These are phyloP conservation scores for Tachypleus tridentatus DNA, from an alignment of 1,140 invertebrate genomes.

Conservation along the genomic window DNA sequence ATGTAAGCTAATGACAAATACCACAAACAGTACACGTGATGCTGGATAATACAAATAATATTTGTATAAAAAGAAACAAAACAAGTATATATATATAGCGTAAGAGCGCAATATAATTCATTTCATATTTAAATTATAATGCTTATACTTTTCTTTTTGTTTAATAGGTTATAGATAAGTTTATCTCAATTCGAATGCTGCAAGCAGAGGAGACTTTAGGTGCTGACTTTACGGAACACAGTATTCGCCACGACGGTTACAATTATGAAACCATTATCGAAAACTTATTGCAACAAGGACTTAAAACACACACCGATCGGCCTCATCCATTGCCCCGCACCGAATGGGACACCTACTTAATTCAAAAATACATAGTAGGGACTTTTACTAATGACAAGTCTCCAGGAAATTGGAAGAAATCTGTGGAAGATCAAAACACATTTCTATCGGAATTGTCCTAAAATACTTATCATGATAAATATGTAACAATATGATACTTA, in stretches of 20 bases:
- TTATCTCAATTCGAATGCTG: constrained; percentile 69
- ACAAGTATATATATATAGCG: no score
- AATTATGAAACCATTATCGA: constrained; percentile 17
- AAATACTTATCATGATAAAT: no score
- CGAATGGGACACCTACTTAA: constrained; percentile 13
- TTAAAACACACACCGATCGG: constrained; percentile 6
- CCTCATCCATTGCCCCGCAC: constrained; percentile 3
- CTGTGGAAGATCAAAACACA: no score
- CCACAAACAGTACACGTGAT: no score
- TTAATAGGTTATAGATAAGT: constrained; percentile 50
- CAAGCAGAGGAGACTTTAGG: constrained; percentile 70
- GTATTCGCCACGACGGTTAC: constrained; percentile 45
- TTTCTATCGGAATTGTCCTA: no score
- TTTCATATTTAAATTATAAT: constrained; percentile 5
- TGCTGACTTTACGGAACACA: constrained; percentile 75
- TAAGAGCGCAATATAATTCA: background rate
- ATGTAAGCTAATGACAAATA: no score
- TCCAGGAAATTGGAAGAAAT: no score
- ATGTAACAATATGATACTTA: no score
- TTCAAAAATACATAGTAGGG: constrained; percentile 5
- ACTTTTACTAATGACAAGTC: no score
- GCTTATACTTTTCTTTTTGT: background rate
- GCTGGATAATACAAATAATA: no score
- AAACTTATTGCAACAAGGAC: constrained; percentile 6
- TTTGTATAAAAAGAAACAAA: no score